Evolutionary conservation across 2,113 vertebrate genomes (phyloP).

Genomic region (Xiphorhynchus elegans): DNA sequence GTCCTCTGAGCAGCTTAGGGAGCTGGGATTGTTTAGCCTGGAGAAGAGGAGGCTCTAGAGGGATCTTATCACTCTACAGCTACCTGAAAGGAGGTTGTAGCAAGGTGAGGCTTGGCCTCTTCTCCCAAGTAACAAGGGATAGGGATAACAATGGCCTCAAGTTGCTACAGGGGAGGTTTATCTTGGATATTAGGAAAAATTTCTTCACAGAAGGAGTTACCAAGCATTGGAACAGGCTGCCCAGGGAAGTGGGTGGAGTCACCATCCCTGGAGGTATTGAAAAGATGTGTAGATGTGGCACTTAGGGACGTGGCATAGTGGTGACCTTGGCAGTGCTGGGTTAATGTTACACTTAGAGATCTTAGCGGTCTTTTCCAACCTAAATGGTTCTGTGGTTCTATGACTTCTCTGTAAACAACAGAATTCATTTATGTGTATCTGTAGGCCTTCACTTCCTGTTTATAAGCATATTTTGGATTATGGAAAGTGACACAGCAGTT

Average conservation of each 20-base stretch:
- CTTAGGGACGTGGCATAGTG: not conserved
- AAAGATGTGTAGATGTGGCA: not conserved
- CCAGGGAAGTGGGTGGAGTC: not conserved
- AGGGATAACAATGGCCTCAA: not conserved
- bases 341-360: not conserved
- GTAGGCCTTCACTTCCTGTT: not conserved
- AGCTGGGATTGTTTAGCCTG: not conserved
- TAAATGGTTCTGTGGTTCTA: not conserved
- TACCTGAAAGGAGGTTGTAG: not conserved
- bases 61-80: rapidly evolving
- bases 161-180: not conserved
- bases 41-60: not conserved
- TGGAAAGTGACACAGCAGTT: not conserved
- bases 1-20: not conserved
- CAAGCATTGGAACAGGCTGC: not conserved
- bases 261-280: not conserved
- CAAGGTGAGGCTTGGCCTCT: not conserved
- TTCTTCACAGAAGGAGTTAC: not conserved
- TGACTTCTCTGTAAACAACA: not conserved
- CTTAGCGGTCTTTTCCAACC: not conserved
- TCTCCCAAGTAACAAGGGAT: not conserved
- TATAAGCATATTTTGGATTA: not conserved
- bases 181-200: not conserved
- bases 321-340: not conserved
- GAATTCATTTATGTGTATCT: not conserved